Evolutionary conservation across 2,888 invertebrate species (phyloP).

Genomic region (Lasius platythorax): DNA sequence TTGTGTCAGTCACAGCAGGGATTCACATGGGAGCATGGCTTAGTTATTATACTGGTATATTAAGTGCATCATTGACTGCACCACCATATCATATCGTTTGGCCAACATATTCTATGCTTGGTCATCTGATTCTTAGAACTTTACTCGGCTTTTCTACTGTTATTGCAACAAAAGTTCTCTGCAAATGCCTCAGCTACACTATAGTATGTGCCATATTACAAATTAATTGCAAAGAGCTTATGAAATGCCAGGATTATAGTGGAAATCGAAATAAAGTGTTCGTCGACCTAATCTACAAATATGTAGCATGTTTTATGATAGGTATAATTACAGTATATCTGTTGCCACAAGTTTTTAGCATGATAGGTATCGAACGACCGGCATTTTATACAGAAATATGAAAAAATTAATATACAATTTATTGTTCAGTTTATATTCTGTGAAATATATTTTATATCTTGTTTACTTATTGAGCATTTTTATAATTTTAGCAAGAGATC

Average conservation of each 20-base stretch:
- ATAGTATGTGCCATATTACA: constrained; percentile 90
- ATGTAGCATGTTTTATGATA: constrained; percentile 92
- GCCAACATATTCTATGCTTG: constrained; percentile 92
- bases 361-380: constrained; percentile 92
- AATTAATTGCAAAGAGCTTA: constrained; percentile 89
- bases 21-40: constrained; percentile 94
- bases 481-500: background rate
- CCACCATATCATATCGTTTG: constrained; percentile 93
- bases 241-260: constrained; percentile 89
- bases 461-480: background rate
- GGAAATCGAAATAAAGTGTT: constrained; percentile 91
- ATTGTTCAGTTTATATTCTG: constrained; percentile 23
- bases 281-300: constrained; percentile 94
- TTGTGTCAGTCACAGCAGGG: constrained; percentile 93
- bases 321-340: constrained; percentile 93
- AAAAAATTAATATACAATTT: constrained; percentile 64
- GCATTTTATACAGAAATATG: constrained; percentile 95
- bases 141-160: constrained; percentile 92
- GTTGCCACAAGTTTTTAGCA: constrained; percentile 92
- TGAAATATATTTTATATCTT: constrained; percentile 45
- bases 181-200: constrained; percentile 91
- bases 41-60: constrained; percentile 93
- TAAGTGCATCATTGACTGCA: constrained; percentile 88
- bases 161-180: constrained; percentile 89
- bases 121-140: constrained; percentile 90